Evolutionary conservation across 1,140 invertebrate species (phyloP).

Genomic region (Trichonephila clavipes): DNA sequence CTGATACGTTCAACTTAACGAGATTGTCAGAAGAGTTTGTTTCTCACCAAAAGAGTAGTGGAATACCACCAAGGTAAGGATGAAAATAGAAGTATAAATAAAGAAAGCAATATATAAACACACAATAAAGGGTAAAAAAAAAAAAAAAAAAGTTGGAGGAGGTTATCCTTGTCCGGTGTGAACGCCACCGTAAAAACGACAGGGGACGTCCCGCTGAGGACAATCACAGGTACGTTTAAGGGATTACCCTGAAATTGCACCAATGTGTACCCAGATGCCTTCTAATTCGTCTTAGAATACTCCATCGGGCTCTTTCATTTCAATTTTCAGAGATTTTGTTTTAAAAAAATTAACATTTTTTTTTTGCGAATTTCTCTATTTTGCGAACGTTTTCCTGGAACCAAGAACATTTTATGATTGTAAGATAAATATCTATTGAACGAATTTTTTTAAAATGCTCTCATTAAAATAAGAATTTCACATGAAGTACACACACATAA

Average conservation of each 20-base stretch:
- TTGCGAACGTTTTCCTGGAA: no score
- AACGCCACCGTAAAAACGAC: slow-evolving; percentile 50
- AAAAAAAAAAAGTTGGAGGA: neutral
- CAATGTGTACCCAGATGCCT: no score
- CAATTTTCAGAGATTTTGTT: no score
- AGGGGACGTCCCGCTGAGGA: slow-evolving; percentile 5
- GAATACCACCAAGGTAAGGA: neutral
- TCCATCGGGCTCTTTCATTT: neutral
- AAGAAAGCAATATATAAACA: slow-evolving; percentile 26
- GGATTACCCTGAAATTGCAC: neutral
- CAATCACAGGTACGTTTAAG: neutral
- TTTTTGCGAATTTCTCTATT: no score
- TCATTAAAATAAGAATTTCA: no score
- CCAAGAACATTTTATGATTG: no score
- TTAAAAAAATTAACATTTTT: no score
- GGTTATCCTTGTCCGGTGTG: slow-evolving; percentile 26
- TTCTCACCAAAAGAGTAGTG: neutral
- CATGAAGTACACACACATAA: no score
- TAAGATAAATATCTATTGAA: no score
- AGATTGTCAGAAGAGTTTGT: neutral
- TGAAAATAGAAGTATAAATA: neutral
- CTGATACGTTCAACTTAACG: no score
- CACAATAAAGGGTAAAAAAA: slow-evolving; percentile 1
- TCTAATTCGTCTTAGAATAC: neutral
- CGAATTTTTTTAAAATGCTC: no score